Evolutionary conservation across 2,113 vertebrate species (phyloP).

Genomic region (Tauraco erythrolophus): DNA sequence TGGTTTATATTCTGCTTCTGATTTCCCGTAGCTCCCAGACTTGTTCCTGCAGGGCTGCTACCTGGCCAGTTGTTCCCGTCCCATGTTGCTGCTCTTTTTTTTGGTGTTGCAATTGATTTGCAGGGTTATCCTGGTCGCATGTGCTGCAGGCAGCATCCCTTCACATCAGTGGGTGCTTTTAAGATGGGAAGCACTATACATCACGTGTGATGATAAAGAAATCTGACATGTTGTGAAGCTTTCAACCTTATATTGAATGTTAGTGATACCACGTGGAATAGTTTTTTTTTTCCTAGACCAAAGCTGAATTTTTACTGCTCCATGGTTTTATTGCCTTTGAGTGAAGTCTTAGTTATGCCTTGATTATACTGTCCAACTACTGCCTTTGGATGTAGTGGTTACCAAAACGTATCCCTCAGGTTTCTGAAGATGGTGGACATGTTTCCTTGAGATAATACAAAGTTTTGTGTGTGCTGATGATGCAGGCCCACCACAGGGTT

Average conservation of each 20-base stretch:
- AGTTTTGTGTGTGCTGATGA: not conserved
- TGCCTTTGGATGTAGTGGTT: not conserved
- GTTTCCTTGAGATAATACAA: not conserved
- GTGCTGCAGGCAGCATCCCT: not conserved
- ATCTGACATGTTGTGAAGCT: not conserved
- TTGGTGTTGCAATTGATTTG: not conserved
- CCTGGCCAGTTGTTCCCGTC: not conserved
- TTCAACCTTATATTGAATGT: not conserved
- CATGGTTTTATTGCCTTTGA: not conserved
- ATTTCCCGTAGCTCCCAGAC: not conserved
- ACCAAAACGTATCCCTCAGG: not conserved
- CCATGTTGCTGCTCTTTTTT: not conserved
- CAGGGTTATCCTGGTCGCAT: not conserved
- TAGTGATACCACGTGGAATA: not conserved
- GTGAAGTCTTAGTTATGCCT: not conserved
- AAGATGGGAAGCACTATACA: not conserved
- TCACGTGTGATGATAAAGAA: not conserved
- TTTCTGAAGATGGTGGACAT: not conserved
- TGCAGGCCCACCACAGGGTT: not conserved
- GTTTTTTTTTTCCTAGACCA: not conserved
- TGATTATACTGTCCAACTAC: not conserved
- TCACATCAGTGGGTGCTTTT: fast-evolving
- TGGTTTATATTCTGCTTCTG: not conserved
- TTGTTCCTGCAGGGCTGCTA: not conserved
- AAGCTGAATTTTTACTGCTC: not conserved